Base-by-base conservation (phyloP, 2,113 vertebrate species). In the Stegastes partitus region DNA sequence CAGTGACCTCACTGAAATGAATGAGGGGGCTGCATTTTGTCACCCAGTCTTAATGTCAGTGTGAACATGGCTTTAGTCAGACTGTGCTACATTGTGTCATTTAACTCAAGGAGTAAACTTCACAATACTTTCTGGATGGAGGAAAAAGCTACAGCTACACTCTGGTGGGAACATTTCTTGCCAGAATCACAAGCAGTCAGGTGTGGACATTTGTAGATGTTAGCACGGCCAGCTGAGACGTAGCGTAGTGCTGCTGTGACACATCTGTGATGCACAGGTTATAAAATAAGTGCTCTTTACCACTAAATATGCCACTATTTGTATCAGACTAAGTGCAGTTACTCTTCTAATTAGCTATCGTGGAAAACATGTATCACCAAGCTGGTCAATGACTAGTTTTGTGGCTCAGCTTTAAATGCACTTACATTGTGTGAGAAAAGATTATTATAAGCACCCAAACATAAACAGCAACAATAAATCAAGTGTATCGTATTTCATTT, bases 1-100 rank as follows among this genome's bases (percentile, higher is more conserved):
- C 19, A 42, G 56, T 77, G 73, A 58, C 51, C 56, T 76, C 66
- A 83, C 26, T 88, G 54, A 81, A 84, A 53, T 51, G 28, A 84
- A 67, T 66, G 45, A 78, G 54, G 58, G 53, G 69, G 69, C 53
- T 61, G 68, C 21, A 50, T 64, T 61, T 51, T 51, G 44, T 25
- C 58, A 58, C 25, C 39, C 58, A 49, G 11, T 66, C 31, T 50
- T 62, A 47, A 79, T 71, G 65, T 62, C 51, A 77, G 42, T 66
- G 57, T 53, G 56, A 68, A 67, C 34, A 68, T 37, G 55, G 37
- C 56, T 66, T 66, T 47, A 67, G 51, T 72, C 71, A 55, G 47
- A 37, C 42, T n/a, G 22, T 65, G 18, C 14, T 26, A 39, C 58
- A 42, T 53, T 37, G 22, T 21, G 42, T 28, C 16, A 15, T n/a